Evolutionary conservation across 2,113 vertebrate species (phyloP).

Genomic region (Antennarius striatus): DNA sequence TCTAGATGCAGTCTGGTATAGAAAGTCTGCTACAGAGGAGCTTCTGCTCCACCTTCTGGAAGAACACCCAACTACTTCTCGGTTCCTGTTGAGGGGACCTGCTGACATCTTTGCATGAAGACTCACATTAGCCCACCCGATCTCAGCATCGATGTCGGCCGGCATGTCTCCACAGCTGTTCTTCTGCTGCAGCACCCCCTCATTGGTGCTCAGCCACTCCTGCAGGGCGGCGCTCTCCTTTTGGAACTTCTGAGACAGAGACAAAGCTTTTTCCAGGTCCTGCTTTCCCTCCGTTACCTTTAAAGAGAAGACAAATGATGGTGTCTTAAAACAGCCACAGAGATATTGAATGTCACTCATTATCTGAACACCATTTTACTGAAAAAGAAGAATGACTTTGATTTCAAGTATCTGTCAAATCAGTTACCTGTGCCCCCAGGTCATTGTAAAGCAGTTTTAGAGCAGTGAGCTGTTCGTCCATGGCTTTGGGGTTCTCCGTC

Average conservation of each 20-base stretch:
- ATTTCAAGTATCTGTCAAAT: neutral
- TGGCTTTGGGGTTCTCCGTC: slow-evolving; percentile 93
- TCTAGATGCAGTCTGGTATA: too few species aligned
- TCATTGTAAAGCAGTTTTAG: slow-evolving; percentile 97
- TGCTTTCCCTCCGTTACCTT: slow-evolving; percentile 98
- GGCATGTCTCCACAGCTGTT: slow-evolving; percentile 84
- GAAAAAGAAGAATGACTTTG: neutral
- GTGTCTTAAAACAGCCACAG: too few species aligned
- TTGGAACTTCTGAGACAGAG: slow-evolving; percentile 85
- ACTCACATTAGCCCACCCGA: slow-evolving; percentile 93
- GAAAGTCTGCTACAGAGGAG: neutral
- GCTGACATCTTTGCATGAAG: neutral
- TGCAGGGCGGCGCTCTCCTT: slow-evolving; percentile 85
- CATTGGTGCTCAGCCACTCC: slow-evolving; percentile 86
- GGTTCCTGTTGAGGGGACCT: neutral
- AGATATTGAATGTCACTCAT: neutral
- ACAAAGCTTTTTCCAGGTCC: slow-evolving; percentile 89
- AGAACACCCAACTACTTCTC: neutral
- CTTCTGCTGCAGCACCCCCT: slow-evolving; percentile 86
- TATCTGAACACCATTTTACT: neutral
- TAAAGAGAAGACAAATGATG: slow-evolving; percentile 5
- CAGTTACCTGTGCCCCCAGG: slow-evolving; percentile 90
- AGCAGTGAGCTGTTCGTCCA: slow-evolving; percentile 96
- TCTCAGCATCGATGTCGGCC: slow-evolving; percentile 88
- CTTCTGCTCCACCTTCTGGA: slow-evolving; percentile 38